phyloP scores from a whole-genome alignment of 2,888 invertebrate species.

The Ormyrus pomaceus region DNA sequence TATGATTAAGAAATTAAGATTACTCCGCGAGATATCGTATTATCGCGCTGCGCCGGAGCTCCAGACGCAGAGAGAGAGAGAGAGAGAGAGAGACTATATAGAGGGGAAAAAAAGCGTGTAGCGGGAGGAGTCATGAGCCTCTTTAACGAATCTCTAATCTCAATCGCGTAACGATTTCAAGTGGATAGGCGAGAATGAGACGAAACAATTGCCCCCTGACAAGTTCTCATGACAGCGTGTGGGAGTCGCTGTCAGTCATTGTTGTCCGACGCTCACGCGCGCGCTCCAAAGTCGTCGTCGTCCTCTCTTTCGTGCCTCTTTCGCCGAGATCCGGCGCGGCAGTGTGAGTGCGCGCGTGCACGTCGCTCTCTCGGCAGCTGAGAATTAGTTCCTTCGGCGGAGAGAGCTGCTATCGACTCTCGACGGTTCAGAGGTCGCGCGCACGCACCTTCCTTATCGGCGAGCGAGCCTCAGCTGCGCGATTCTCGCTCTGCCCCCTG shows the following conservation, averaged over 20 bases:
- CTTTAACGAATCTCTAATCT: conserved; percentile 56
- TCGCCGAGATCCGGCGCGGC: no score
- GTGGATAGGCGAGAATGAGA: conserved; percentile 64
- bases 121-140: conserved; percentile 18
- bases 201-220: conserved; percentile 66
- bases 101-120: neutral
- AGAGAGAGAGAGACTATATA: neutral
- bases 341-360: no score
- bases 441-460: conserved; percentile 58
- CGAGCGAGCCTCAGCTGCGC: conserved; percentile 14
- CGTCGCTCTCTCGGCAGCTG: no score
- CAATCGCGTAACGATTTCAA: conserved; percentile 65
- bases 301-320: no score
- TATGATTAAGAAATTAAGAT: conserved; percentile 53
- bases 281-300: neutral
- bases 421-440: conserved; percentile 59
- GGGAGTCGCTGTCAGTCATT: conserved; percentile 75
- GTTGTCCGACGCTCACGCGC: conserved; percentile 61
- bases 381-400: no score
- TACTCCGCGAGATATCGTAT: conserved; percentile 17
- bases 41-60: neutral
- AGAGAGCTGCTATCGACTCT: conserved; percentile 16
- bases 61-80: neutral
- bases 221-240: conserved; percentile 71
- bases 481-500: neutral